These are phyloP conservation scores for Aleiodes sp. DNA, from an alignment of 1,140 invertebrate species.

Conservation along the genomic window DNA sequence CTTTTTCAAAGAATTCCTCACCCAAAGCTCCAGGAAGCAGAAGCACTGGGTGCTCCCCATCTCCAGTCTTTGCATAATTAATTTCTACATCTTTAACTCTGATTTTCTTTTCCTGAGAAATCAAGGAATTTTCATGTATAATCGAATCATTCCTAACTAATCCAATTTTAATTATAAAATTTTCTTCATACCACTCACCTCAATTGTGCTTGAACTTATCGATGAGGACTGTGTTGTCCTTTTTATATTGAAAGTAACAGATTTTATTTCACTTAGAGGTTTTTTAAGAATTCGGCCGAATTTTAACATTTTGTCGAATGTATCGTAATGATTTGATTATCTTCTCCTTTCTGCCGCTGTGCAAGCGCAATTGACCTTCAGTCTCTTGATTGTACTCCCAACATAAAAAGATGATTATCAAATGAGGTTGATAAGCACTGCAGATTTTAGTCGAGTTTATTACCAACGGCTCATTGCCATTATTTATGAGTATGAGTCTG, in stretches of 20 bases:
- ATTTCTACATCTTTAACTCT: slow-evolving; percentile 70
- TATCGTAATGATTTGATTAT: too few relatives aligned
- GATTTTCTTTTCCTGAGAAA: slow-evolving; percentile 58
- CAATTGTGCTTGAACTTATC: not conserved
- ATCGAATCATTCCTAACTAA: not conserved
- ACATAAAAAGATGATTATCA: too few relatives aligned
- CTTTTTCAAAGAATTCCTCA: slow-evolving; percentile 41
- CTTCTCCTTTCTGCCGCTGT: not conserved
- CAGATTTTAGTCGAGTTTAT: not conserved
- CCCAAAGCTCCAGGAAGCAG: slow-evolving; percentile 82
- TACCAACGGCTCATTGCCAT: not conserved
- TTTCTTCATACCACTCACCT: slow-evolving; percentile 27
- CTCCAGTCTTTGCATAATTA: slow-evolving; percentile 79
- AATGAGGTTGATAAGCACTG: not conserved
- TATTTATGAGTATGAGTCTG: not conserved
- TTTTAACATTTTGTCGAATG: too few relatives aligned
- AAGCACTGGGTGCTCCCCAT: slow-evolving; percentile 74
- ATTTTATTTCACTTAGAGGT: not conserved
- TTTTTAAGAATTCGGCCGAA: not conserved
- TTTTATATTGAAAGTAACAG: not conserved
- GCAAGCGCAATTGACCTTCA: not conserved
- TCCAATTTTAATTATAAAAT: not conserved
- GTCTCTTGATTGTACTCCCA: too few relatives aligned
- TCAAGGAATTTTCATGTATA: slow-evolving; percentile 33
- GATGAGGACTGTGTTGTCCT: slow-evolving; percentile 1